Evolutionary conservation across 2,888 invertebrate species (phyloP).

Genomic region (Lamproptera curius): DNA sequence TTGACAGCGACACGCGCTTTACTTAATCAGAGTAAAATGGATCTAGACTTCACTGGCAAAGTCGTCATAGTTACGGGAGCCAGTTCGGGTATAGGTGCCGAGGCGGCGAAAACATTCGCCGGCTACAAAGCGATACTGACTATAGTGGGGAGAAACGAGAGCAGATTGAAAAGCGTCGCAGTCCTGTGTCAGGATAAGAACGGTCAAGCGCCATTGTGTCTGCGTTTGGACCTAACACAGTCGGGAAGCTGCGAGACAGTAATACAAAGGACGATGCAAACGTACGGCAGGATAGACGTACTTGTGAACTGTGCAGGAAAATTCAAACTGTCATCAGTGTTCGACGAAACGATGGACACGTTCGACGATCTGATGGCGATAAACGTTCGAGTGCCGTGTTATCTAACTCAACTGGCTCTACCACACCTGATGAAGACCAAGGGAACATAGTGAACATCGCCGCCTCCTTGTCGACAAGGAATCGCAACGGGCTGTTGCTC

Average conservation of each 20-base stretch:
- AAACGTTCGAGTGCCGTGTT: constrained; percentile 44
- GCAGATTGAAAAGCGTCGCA: constrained; percentile 34
- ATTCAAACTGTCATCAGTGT: constrained; percentile 35
- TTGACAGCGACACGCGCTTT: background rate
- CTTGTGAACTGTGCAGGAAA: constrained; percentile 46
- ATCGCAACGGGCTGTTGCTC: constrained; percentile 38
- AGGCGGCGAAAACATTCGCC: constrained; percentile 39
- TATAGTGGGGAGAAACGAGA: constrained; percentile 41
- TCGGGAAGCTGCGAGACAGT: constrained; percentile 40
- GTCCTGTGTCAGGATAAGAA: constrained; percentile 33
- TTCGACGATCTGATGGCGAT: constrained; percentile 47
- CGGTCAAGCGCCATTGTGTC: constrained; percentile 31
- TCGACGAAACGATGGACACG: constrained; percentile 37
- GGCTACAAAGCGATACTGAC: constrained; percentile 38
- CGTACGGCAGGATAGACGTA: constrained; percentile 42
- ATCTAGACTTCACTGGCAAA: constrained; percentile 40
- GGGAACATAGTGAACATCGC: constrained; percentile 49
- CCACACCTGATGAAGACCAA: constrained; percentile 43
- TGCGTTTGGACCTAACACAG: constrained; percentile 36
- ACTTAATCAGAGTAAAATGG: constrained; percentile 1
- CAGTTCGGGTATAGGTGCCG: constrained; percentile 50
- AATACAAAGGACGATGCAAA: constrained; percentile 38
- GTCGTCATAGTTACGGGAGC: constrained; percentile 50
- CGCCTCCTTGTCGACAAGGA: constrained; percentile 36
- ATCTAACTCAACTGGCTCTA: constrained; percentile 39